A percentile compares a stretch with the other conserved stretches of the same genome.
phyloP scores from a whole-genome alignment of 2,797 vertebrate genomes.

The Sternotherus odoratus region DNA sequence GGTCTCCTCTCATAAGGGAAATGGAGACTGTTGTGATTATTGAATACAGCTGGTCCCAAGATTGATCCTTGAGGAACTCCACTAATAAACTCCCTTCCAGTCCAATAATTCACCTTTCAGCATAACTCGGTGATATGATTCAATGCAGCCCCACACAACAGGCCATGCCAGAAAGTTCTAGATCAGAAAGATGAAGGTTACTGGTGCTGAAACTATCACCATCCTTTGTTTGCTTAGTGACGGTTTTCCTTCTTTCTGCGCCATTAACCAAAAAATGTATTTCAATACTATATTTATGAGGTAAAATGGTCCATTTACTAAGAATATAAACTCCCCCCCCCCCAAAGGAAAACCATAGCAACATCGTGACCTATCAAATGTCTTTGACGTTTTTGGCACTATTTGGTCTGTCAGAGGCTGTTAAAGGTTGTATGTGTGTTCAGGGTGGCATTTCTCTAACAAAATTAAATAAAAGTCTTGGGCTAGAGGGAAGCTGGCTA shows the following conservation, averaged over 20 bases:
- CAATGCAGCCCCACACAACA: background rate
- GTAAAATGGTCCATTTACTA: conserved; percentile 1
- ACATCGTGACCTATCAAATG: background rate
- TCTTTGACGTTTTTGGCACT: background rate
- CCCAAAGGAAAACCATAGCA: background rate
- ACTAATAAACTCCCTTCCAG: background rate
- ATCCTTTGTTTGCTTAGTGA: background rate
- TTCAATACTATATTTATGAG: background rate
- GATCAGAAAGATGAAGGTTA: background rate
- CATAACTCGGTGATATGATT: background rate
- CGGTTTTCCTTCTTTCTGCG: background rate
- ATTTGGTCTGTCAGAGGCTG: conserved; percentile 36
- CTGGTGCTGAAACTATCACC: background rate
- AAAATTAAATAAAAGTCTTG: conserved; percentile 6
- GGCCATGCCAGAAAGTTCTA: background rate
- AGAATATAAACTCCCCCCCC: conserved; percentile 31
- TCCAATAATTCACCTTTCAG: background rate
- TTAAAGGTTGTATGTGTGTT: conserved; percentile 11
- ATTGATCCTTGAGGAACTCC: background rate
- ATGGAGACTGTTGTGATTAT: background rate
- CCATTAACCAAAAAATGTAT: background rate
- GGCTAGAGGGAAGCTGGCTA: background rate
- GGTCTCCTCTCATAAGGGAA: background rate
- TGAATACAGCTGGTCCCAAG: background rate
- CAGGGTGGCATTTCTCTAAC: conserved; percentile 34